Evolutionary conservation across 64 coral and sea anemone species (phyloP).

Genomic region (Catalaphyllia jardinei): DNA sequence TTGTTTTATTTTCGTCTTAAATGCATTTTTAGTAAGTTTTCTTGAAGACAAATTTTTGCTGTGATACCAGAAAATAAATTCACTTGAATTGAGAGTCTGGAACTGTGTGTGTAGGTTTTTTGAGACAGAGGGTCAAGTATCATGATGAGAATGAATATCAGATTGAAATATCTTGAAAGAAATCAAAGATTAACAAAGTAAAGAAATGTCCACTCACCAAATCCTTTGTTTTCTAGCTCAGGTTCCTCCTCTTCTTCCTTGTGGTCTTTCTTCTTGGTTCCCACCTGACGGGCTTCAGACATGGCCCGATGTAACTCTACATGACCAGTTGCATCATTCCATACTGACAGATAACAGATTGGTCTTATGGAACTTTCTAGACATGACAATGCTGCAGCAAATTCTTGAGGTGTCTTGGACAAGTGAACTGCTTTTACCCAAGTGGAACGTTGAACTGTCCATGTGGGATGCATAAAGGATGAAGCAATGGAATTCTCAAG

Average conservation of each 20-base stretch:
- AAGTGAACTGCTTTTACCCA: constrained; percentile 95
- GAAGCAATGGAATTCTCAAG: constrained; percentile 91
- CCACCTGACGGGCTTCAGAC: constrained; percentile 61
- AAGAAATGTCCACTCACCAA: constrained; percentile 51
- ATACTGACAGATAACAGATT: constrained; percentile 82
- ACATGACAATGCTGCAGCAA: constrained; percentile 81
- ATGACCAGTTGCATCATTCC: constrained; percentile 90
- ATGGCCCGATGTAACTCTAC: constrained; percentile 76
- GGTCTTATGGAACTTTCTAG: constrained; percentile 90
- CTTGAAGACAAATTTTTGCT: too few relatives aligned
- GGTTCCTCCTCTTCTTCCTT: constrained; percentile 93
- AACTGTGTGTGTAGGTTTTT: too few relatives aligned
- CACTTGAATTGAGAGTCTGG: too few relatives aligned
- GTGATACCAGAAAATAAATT: too few relatives aligned
- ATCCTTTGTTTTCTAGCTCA: constrained; percentile 63
- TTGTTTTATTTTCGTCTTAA: too few relatives aligned
- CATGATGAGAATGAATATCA: too few relatives aligned
- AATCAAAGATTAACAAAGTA: neutral
- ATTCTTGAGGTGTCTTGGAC: constrained; percentile 74
- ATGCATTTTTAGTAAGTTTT: too few relatives aligned
- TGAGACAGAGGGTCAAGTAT: too few relatives aligned
- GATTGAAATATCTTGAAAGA: too few relatives aligned
- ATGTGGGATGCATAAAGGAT: constrained; percentile 95
- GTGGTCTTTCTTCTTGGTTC: constrained; percentile 78
- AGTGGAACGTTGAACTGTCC: constrained; percentile 91